Evolutionary conservation across 2,888 invertebrate genomes (phyloP), one percentile per base, ranked within the genome.

Genomic region (Schizotus pectinicornis): DNA sequence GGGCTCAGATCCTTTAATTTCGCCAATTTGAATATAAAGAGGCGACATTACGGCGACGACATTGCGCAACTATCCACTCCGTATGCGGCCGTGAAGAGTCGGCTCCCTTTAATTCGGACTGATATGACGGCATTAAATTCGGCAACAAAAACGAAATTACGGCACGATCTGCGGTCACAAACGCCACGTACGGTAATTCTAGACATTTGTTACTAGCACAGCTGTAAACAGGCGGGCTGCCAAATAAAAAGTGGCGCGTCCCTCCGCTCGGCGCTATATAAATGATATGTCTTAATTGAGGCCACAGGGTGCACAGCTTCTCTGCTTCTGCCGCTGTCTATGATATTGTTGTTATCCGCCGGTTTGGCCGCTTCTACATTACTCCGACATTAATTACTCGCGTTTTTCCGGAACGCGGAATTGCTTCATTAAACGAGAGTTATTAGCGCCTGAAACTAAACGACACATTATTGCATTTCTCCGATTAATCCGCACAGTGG

Each of bases 171-270:
- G 64, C 54, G 64, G 64, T 64, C 59, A 59, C 55, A 53, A 57
- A 50, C 51, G 51, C 54, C 58, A 63, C 64, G 64, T 67, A 63
- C 56, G 53, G 63, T 67, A 64, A 67, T 67, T 64, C 61, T 32
- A 49, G 48, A 64, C 66, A 67, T 64, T 67, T 64, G 63, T 63
- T 67, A 61, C 66, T 56, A 14, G 58, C 66, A 51, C 66, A 67
- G 64, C 63, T 67, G 66, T 63, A 67, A 63, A 64, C 61, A 60
- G 64, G 33, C 51, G 47, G 37, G 30, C 46, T 42, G 51, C 51
- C 47, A 47, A 55, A 59, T 55, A 55, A 59, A 55, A 59, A 55
- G 46, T 43, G 39, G 30, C 7, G 53, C 48, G 14, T 49, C 42
- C 54, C 36, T 54, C 47, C 54, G 47, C 49, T 45, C 38, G 33